These are phyloP conservation scores for Eubasilissa splendida DNA, from an alignment of 2,888 invertebrate genomes.

Conservation along the genomic window DNA sequence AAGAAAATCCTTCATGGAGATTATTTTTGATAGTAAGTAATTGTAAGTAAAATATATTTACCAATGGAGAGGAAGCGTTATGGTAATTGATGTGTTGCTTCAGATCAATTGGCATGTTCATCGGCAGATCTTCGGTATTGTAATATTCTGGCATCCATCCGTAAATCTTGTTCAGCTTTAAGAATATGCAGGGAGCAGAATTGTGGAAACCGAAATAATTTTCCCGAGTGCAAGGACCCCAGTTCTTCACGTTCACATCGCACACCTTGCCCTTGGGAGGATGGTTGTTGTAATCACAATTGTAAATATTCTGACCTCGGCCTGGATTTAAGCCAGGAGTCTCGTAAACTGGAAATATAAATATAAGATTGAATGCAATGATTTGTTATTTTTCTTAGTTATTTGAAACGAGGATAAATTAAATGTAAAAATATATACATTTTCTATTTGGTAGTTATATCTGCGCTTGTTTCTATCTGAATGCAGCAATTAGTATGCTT, in stretches of 20 bases:
- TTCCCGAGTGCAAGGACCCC: constrained; percentile 86
- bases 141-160: constrained; percentile 91
- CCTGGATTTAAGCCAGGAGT: constrained; percentile 81
- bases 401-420: too few relatives aligned
- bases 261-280: constrained; percentile 86
- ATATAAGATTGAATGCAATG: not conserved
- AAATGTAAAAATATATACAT: too few relatives aligned
- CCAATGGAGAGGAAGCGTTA: constrained; percentile 19
- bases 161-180: constrained; percentile 96
- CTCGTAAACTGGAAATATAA: constrained; percentile 76
- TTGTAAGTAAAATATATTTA: constrained; percentile 21
- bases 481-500: too few relatives aligned
- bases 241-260: constrained; percentile 86
- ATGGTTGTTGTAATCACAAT: constrained; percentile 82
- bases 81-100: constrained; percentile 75
- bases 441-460: too few relatives aligned
- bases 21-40: not conserved
- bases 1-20: too few relatives aligned
- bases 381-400: too few relatives aligned
- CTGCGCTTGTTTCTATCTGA: too few relatives aligned
- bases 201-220: constrained; percentile 92
- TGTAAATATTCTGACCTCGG: constrained; percentile 83
- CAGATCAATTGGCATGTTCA: constrained; percentile 81
- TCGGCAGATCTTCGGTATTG: constrained; percentile 79
- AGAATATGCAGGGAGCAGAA: constrained; percentile 93